Evolutionary conservation across 2,113 vertebrate species (phyloP), one percentile per base, ranked within the genome.

Genomic region (Entelurus aequoreus): DNA sequence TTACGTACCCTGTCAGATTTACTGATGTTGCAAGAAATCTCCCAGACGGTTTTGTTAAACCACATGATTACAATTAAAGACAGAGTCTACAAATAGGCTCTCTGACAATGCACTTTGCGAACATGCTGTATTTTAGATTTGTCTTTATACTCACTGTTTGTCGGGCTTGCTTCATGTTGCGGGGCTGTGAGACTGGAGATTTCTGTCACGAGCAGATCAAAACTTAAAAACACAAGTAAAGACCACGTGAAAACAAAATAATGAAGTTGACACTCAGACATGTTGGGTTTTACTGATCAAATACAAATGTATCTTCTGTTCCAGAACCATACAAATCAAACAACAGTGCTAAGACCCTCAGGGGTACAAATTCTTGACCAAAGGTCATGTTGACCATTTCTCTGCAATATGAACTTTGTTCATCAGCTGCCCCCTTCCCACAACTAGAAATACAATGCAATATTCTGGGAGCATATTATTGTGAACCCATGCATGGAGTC

Each of bases 71-170:
- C 19, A n/a, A n/a, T n/a, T n/a, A n/a, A n/a, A n/a, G n/a, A n/a
- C n/a, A 1, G 6, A 50, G n/a, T 16, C 6, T 8, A 49, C 4
- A 16, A 13, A n/a, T 6, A 16, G 7, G 48, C 15, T 6, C 4
- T 13, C 6, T 42, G 40, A 8, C 6, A 42, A 42, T 8, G 40
- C 6, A 42, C 40, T 13, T 8, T 52, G 5, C 35, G 11, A 37
- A 12, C 16, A 53, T 19, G 52, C 21, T 12, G 28, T 36, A 4
- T 54, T 15, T 35, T 36, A 28, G 28, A 10, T 44, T 11, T 44
- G 19, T 44, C 42, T 44, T 44, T 19, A 19, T 54, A 61, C 65
- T 68, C 51, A 67, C 65, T 42, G 15, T 51, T 3, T 5, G 35
- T 14, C 21, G 15, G 21, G 6, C 14, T 37, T 14, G 4, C 10